phyloP scores from a whole-genome alignment of 2,113 vertebrate species.

The Pavo muticus region DNA sequence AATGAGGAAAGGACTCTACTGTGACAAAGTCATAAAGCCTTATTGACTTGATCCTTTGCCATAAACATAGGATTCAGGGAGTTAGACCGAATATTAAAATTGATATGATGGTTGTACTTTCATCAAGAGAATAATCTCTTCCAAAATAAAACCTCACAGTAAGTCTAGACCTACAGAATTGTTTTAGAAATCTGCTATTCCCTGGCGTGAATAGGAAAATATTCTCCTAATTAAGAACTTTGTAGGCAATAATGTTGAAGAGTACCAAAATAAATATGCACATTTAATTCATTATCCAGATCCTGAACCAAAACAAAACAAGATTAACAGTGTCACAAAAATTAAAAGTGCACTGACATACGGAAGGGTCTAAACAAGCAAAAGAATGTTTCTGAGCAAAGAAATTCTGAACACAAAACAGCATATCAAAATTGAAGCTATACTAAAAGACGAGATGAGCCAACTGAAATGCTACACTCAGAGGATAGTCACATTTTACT shows the following conservation, averaged over 20 bases:
- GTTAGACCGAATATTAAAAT: conserved; percentile 34
- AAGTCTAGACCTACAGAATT: conserved; percentile 18
- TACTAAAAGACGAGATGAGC: conserved; percentile 5
- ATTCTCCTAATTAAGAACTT: not conserved
- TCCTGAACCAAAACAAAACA: conserved; percentile 19
- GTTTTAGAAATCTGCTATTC: conserved; percentile 40
- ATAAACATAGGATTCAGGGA: conserved; percentile 59
- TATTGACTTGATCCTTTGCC: conserved; percentile 67
- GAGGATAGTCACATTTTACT: not conserved
- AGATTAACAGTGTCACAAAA: not conserved
- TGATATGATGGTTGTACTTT: conserved; percentile 39
- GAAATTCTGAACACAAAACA: not conserved
- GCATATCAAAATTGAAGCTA: not conserved
- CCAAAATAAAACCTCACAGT: conserved; percentile 17
- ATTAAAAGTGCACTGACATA: not conserved
- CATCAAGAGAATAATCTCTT: conserved; percentile 45
- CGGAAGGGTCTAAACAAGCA: not conserved
- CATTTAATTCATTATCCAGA: not conserved
- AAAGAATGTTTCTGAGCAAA: conserved; percentile 26
- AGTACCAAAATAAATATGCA: not conserved
- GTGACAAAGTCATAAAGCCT: conserved; percentile 60
- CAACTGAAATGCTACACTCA: not conserved
- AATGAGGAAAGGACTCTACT: conserved; percentile 55
- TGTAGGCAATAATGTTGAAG: not conserved
- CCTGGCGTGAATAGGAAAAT: conserved; percentile 9